Base-by-base conservation (phyloP, 2,113 vertebrate species). In the Himantopus leucocephalus region DNA sequence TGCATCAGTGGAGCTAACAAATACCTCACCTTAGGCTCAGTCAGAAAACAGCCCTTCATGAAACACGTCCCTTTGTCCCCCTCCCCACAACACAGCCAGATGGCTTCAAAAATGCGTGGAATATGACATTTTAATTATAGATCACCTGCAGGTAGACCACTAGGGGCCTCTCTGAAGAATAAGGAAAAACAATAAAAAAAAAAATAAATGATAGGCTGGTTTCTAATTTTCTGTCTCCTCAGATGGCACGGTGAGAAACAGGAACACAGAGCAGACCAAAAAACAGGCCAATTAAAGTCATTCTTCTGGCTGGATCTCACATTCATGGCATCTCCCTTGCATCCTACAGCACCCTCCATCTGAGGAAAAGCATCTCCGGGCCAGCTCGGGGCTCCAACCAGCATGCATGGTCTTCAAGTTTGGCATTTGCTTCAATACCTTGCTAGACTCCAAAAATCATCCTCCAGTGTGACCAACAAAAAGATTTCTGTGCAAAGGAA, bases 361-460 rank as follows among this genome's bases (percentile, higher is more conserved):
- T 0, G 0, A 73, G 59, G 53, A 56, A 48, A 39, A 62, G 14
- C 74, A 41, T 48, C n/a, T 88, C 58, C 0, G 15, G 88, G 77
- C 22, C 64, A 68, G 56, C 34, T 50, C 4, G 0, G 37, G 32
- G 18, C 39, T 90, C 62, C 63, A 59, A 67, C 45, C 5, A 3
- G 27, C 20, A 2, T 5, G 2, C 5, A 0, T 0, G 0, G 10
- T 5, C 81, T 29, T n/a, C 16, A 52, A 27, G n/a, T 27, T 9
- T 48, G 43, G 52, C 48, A 27, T 60, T 52, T 70, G 8, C 53
- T 88, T 80, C 66, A 52, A 29, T 3, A 12, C 6, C 48, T 58
- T 72, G 14, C 55, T 37, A 55, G 22, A 19, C 27, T 83, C 48
- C 43, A 71, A 39, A 24, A 39, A 24, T 20, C n/a, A 10, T 20